Evolutionary conservation across 2,113 vertebrate species (phyloP).

Genomic region (Oncorhynchus nerka): DNA sequence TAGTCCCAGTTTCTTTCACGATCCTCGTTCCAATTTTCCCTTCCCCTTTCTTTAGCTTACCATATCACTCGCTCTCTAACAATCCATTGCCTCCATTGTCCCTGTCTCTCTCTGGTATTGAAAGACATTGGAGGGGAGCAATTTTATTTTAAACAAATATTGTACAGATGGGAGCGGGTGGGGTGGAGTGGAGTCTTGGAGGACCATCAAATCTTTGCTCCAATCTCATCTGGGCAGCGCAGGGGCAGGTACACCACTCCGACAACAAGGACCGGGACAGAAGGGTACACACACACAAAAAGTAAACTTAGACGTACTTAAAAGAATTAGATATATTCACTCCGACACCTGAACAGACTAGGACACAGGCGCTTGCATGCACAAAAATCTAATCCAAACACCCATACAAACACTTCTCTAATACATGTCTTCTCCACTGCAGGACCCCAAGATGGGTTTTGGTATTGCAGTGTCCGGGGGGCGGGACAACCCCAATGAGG

Average conservation of each 20-base stretch:
- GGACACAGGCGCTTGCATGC: not conserved
- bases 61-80: too few relatives aligned
- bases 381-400: too few relatives aligned
- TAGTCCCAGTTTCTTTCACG: not conserved
- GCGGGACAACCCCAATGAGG: constrained; percentile 93
- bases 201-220: constrained; percentile 52
- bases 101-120: constrained; percentile 40
- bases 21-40: too few relatives aligned
- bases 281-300: not conserved
- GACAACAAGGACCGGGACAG: not conserved
- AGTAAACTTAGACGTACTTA: too few relatives aligned
- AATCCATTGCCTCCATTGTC: not conserved
- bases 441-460: constrained; percentile 96
- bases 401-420: not conserved
- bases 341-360: not conserved
- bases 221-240: constrained; percentile 43
- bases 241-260: constrained; percentile 9
- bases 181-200: not conserved
- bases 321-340: not conserved
- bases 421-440: constrained; percentile 14
- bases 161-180: constrained; percentile 47
- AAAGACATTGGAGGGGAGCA: not conserved
- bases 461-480: constrained; percentile 96
- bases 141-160: not conserved
- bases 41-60: too few relatives aligned